Percentiles rank a stretch among this genome's conserved stretches.
Conservation (phyloP, 2,888 invertebrate genomes). For the Danaus chrysippus region DNA sequence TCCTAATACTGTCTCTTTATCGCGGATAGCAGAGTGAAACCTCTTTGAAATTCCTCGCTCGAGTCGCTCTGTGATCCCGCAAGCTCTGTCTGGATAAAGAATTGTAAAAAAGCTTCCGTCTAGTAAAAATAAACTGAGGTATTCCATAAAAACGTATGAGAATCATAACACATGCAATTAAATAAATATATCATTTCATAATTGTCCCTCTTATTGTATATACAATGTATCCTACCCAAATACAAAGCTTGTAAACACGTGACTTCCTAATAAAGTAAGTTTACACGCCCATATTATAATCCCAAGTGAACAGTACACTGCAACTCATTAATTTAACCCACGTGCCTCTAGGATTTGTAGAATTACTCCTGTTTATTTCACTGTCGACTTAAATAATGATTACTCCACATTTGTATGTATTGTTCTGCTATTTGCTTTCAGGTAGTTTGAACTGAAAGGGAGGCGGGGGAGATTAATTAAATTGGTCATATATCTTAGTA, state of each 20-base stretch:
- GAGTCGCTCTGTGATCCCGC: slow-evolving; percentile 33
- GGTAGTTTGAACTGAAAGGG: background rate
- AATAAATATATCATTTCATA: background rate
- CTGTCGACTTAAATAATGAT: slow-evolving; percentile 53
- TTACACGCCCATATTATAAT: slow-evolving; percentile 54
- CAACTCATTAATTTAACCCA: slow-evolving; percentile 60
- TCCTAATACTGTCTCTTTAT: slow-evolving; percentile 51
- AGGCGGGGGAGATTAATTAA: background rate
- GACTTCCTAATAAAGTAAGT: slow-evolving; percentile 49
- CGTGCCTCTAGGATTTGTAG: slow-evolving; percentile 59
- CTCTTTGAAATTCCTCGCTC: slow-evolving; percentile 51
- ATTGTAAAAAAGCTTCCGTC: slow-evolving; percentile 21
- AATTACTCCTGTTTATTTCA: slow-evolving; percentile 65
- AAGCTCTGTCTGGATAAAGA: slow-evolving; percentile 31
- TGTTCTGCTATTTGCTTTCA: slow-evolving; percentile 22
- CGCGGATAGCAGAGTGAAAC: slow-evolving; percentile 52
- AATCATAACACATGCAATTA: background rate
- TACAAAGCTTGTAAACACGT: slow-evolving; percentile 22
- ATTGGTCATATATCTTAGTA: background rate
- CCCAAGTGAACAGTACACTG: slow-evolving; percentile 55
- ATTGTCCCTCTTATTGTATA: background rate
- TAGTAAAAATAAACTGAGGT: slow-evolving; percentile 1
- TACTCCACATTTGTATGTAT: slow-evolving; percentile 40
- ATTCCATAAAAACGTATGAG: background rate
- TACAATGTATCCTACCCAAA: background rate